A percentile compares a stretch with the other conserved stretches of the same genome.
phyloP scores from a whole-genome alignment of 1,140 invertebrate species.

The Teleogryllus occipitalis region DNA sequence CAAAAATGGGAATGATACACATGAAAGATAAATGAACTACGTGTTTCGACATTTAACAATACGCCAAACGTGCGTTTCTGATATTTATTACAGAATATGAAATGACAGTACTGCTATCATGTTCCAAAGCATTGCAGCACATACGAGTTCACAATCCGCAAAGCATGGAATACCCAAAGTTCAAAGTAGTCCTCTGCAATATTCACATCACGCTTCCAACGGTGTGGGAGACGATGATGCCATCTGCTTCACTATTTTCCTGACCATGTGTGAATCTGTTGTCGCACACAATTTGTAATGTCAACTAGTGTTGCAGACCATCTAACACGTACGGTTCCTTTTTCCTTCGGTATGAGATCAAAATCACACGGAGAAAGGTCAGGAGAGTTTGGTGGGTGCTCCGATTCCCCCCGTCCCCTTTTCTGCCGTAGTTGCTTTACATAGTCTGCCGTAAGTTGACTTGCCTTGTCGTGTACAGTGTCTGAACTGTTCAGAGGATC shows the following conservation, averaged over 20 bases:
- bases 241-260: background rate
- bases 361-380: background rate
- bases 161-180: too few species aligned
- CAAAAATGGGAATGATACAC: too few species aligned
- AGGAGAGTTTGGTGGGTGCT: conserved; percentile 6
- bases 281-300: background rate
- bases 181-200: background rate
- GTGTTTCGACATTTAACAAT: too few species aligned
- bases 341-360: conserved; percentile 2
- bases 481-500: background rate
- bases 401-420: background rate
- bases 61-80: too few species aligned
- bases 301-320: background rate
- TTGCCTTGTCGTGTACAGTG: background rate
- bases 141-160: too few species aligned
- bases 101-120: too few species aligned
- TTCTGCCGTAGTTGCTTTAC: background rate
- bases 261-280: background rate
- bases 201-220: background rate
- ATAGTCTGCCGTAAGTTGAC: background rate
- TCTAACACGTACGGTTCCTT: background rate
- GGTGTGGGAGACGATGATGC: background rate
- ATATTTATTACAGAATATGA: too few species aligned
- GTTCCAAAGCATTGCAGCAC: too few species aligned
- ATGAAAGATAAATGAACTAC: too few species aligned